Base-by-base conservation (phyloP, 2,113 vertebrate genomes). In the Struthidea cinerea region DNA sequence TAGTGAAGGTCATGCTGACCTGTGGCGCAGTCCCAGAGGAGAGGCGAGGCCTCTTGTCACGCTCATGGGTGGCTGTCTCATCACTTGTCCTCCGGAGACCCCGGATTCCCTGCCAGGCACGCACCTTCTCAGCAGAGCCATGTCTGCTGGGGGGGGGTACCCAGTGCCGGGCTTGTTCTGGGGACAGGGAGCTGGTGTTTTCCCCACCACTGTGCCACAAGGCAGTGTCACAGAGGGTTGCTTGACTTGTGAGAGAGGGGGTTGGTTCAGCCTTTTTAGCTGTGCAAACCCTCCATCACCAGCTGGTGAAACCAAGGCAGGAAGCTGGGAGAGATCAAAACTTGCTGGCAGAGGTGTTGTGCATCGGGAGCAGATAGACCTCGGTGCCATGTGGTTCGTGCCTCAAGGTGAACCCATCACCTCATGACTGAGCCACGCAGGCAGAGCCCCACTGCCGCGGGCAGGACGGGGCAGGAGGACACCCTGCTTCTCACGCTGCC, bases 1-100 rank as follows among this genome's bases (percentile, higher is more conserved):
- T 84, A 89, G 83, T 94, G 96, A 96, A 97, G 96, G 96, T 96
- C 94, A 95, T 1, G 14, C 85, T 89, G 96, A 92, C 96, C 88
- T 91, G 91, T 64, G 21, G 88, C n/a, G 10, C 94, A 46, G 56
- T 94, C 84, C 90, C 81, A 0, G 4, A 67, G 85, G 94, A 71
- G 93, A 87, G 78, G 69, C 33, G 27, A 96, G 41, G 84, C 78
- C 57, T 82, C 52, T 82, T 70, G 95, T 84, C 44, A 9, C 10
- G 52, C 90, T 91, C 84, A 55, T 71, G 81, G 84, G 69, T 35
- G 32, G 84, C 69, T 90, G 94, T 81, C 79, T 93, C 83, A 39
- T 57, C 68, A 18, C 60, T 94, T 74, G 94, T 94, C 81, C 93
- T 91, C 81, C 15, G 1, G 74, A 89, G 61, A 93, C 74, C 84